phyloP scores from a whole-genome alignment of 2,888 invertebrate species.

The Drosophila picticornis region DNA sequence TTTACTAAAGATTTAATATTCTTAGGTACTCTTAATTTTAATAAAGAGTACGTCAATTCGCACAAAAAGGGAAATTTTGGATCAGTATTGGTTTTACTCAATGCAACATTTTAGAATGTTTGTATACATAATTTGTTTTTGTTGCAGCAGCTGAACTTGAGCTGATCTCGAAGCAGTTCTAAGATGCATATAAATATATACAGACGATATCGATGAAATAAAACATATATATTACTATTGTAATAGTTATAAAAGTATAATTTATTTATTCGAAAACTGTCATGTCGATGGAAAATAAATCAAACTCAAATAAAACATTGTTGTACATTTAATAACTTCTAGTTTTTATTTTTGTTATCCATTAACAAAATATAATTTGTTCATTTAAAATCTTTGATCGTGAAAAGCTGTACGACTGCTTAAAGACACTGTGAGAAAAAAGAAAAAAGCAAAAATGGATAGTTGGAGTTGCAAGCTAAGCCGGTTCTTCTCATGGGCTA shows the following conservation, averaged over 20 bases:
- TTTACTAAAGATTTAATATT: not conserved
- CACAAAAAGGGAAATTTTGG: not conserved
- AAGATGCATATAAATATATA: not conserved
- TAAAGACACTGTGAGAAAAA: slow-evolving; percentile 59
- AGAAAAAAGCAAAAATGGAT: slow-evolving; percentile 4
- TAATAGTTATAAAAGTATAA: no score
- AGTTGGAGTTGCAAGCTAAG: slow-evolving; percentile 27
- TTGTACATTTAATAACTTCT: not conserved
- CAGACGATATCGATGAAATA: not conserved
- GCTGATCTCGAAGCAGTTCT: slow-evolving; percentile 39
- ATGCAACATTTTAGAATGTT: not conserved
- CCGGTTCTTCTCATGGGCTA: slow-evolving; percentile 62
- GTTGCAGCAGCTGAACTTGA: slow-evolving; percentile 31
- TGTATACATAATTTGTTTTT: not conserved
- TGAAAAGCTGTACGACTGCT: slow-evolving; percentile 60
- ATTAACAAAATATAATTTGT: not conserved
- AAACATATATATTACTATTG: no score
- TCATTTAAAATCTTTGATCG: slow-evolving; percentile 46
- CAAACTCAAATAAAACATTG: not conserved
- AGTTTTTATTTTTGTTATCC: not conserved
- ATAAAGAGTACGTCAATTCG: not conserved
- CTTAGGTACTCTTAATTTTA: not conserved
- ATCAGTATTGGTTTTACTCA: not conserved
- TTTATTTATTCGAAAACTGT: no score
- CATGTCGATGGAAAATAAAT: not conserved